phyloP scores from a whole-genome alignment of 2,888 invertebrate genomes.

The Drosophila kanekoi region DNA sequence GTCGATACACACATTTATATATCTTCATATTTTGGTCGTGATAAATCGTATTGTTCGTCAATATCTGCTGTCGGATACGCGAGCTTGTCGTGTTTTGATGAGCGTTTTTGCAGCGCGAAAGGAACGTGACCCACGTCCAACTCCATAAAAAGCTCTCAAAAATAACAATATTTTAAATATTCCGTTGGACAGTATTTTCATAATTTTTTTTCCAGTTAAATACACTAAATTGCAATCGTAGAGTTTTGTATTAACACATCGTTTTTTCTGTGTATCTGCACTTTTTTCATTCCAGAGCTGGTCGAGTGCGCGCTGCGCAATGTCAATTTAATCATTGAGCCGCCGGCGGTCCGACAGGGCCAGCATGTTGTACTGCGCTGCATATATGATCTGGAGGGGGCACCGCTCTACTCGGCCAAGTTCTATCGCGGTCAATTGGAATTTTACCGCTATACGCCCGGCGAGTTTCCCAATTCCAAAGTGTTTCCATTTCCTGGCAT shows the following conservation, averaged over 20 bases:
- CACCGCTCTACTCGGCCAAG: conserved; percentile 92
- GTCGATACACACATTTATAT: background rate
- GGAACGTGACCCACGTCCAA: too few species aligned
- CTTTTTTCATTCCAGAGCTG: conserved; percentile 73
- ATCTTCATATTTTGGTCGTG: background rate
- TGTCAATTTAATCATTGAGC: conserved; percentile 90
- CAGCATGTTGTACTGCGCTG: conserved; percentile 90
- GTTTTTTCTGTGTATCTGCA: conserved; percentile 3
- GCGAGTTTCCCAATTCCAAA: conserved; percentile 90
- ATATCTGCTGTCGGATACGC: too few species aligned
- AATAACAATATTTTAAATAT: background rate
- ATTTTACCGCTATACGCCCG: conserved; percentile 93
- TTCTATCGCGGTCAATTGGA: conserved; percentile 94
- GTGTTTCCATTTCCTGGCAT: conserved; percentile 91
- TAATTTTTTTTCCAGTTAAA: conserved; percentile 31
- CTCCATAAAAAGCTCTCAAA: too few species aligned
- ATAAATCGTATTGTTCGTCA: background rate
- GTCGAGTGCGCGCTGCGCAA: conserved; percentile 89
- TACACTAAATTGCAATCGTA: conserved; percentile 46
- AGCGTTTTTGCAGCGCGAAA: too few species aligned
- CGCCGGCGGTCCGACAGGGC: conserved; percentile 89
- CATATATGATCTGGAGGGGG: conserved; percentile 91
- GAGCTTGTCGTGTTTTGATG: too few species aligned
- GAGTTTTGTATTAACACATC: conserved; percentile 21
- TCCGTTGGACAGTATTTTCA: conserved; percentile 37